Evolutionary conservation across 2,888 invertebrate species (phyloP).

Genomic region (Himalopsyche anomala): DNA sequence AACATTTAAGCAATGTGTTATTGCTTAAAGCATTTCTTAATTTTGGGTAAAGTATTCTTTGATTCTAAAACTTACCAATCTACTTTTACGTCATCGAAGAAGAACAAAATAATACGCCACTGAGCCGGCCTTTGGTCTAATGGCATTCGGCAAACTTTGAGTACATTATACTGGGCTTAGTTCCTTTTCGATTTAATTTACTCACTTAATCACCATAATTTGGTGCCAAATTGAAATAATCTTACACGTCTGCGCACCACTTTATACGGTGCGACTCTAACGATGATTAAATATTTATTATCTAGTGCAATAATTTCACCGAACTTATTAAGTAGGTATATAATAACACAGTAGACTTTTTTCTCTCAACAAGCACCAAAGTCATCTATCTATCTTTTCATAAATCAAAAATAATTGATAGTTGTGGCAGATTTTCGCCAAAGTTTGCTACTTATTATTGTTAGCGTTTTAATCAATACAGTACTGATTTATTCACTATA

Average conservation of each 20-base stretch:
- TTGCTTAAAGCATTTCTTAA: too few relatives aligned
- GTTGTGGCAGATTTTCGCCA: not conserved
- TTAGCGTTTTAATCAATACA: too few relatives aligned
- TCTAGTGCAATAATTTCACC: slow-evolving; percentile 2
- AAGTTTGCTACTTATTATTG: not conserved
- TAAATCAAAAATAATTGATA: slow-evolving; percentile 29
- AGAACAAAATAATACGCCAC: not conserved
- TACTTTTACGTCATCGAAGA: not conserved
- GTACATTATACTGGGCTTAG: slow-evolving; percentile 41
- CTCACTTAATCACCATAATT: slow-evolving; percentile 51
- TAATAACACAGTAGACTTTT: not conserved
- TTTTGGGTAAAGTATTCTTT: too few relatives aligned
- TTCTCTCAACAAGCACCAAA: not conserved
- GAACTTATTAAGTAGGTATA: not conserved
- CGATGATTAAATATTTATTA: slow-evolving; percentile 41
- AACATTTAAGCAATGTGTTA: too few relatives aligned
- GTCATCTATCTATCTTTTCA: not conserved
- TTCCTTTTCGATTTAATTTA: slow-evolving; percentile 49
- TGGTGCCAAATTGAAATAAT: slow-evolving; percentile 57
- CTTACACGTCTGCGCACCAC: slow-evolving; percentile 48
- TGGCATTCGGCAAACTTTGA: slow-evolving; percentile 41
- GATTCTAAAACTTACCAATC: too few relatives aligned
- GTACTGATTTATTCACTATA: too few relatives aligned
- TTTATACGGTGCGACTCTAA: slow-evolving; percentile 9
- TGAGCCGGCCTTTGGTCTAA: not conserved